Percentiles rank a stretch among this genome's conserved stretches.
Conservation (phyloP, 2,113 vertebrate genomes). For the Otolemur garnettii region DNA sequence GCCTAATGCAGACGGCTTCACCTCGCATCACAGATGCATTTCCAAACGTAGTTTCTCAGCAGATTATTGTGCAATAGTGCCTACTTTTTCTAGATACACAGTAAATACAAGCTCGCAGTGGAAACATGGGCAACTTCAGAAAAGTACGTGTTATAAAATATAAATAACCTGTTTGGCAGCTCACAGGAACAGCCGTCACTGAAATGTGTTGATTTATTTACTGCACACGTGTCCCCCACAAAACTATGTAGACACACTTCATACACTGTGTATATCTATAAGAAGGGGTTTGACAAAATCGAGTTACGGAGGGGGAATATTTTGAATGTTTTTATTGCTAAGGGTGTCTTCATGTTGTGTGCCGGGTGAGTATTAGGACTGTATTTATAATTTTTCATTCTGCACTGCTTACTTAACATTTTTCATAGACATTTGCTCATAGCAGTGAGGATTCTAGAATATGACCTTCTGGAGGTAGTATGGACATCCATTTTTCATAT, state of each 20-base stretch:
- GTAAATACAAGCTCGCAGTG: not conserved
- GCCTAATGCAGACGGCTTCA: not conserved
- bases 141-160: constrained; percentile 25
- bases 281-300: not conserved
- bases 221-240: not conserved
- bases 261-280: accelerated
- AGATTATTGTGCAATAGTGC: constrained; percentile 13
- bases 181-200: not conserved
- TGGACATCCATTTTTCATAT: not conserved
- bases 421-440: not conserved
- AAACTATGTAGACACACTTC: not conserved
- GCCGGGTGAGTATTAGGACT: not conserved
- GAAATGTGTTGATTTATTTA: constrained; percentile 7
- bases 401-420: not conserved
- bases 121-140: constrained; percentile 32
- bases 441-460: not conserved
- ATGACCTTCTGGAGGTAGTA: not conserved
- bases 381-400: not conserved
- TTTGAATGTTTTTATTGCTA: not conserved
- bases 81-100: constrained; percentile 4
- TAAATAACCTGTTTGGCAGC: not conserved
- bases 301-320: not conserved
- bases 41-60: constrained; percentile 37
- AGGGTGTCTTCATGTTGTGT: not conserved
- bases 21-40: not conserved